phyloP scores from a whole-genome alignment of 2,888 invertebrate species.

The Troglohyphantes excavatus region DNA sequence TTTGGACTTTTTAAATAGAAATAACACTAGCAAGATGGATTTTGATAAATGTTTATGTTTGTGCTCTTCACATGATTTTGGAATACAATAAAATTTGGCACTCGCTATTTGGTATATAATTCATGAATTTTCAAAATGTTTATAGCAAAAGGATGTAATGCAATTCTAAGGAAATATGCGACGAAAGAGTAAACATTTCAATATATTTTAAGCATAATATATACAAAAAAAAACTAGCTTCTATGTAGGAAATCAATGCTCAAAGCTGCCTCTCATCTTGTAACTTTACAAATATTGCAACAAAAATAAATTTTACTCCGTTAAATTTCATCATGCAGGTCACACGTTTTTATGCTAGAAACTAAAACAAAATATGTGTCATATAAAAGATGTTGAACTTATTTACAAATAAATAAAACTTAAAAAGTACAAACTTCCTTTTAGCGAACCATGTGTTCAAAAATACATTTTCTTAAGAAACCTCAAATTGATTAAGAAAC shows the following conservation, averaged over 20 bases:
- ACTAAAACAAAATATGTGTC: not conserved
- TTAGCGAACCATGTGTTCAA: conserved; percentile 10
- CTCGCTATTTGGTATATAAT: not conserved
- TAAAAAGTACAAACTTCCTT: not conserved
- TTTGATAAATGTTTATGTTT: not conserved
- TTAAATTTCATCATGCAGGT: conserved; percentile 31
- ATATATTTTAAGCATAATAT: not conserved
- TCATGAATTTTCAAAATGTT: too few species aligned
- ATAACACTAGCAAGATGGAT: too few species aligned
- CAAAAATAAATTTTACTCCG: not conserved
- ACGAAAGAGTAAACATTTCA: too few species aligned
- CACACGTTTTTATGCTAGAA: not conserved
- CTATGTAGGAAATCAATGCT: not conserved
- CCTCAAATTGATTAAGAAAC: not conserved
- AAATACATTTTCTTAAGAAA: not conserved
- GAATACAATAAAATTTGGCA: conserved; percentile 1
- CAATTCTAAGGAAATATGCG: too few species aligned
- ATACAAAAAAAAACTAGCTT: not conserved
- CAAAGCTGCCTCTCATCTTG: not conserved
- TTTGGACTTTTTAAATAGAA: too few species aligned
- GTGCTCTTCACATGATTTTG: not conserved
- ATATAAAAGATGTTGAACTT: conserved; percentile 7
- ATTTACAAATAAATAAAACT: conserved; percentile 58
- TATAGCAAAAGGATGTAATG: too few species aligned
- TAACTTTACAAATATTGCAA: not conserved